Evolutionary conservation across 2,888 invertebrate species (phyloP), one percentile per base, ranked within the genome.

Genomic region (Lamproptera curius): DNA sequence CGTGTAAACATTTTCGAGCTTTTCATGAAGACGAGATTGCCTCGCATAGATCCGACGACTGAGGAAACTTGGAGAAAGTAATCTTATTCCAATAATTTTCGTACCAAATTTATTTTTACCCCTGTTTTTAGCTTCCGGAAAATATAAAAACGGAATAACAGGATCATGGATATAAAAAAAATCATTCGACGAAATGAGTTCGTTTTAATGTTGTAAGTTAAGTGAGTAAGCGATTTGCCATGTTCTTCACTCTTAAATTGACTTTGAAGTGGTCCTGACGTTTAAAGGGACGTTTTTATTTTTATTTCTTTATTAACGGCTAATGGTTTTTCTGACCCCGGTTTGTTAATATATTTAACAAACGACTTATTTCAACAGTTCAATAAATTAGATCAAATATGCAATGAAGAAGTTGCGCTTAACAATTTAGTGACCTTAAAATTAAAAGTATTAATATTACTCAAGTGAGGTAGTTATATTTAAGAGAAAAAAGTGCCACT

Each of bases 181-280:
- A 31, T 2, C 9, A 11, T 31, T 42, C 33, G 33, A 33, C 17
- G 42, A 33, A 42, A 42, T 42, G 16, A 42, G 17, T 33, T 33
- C 33, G 17, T 42, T 14, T 42, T 42, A 42, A 42, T 17, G 33
- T 28, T 28, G 40, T 31, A 41, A 41, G 31, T 42, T 17, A 42
- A 42, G 34, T 34, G 33, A 33, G 17, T 33, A 20, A 38, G 31
- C 45, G 33, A 9, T 16, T 45, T 45, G 16, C 14, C 20, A 45
- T 45, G n/a, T 33, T 44, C n/a, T 38, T 44, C 15, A 44, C 44
- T 38, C 33, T 15, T n/a, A 41, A 41, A 13, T 31, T 40, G 14
- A 16, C 31, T 41, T 31, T 31, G 31, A 31, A 16, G 41, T 20
- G 3, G 4, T 20, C 20, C 4, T 3, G 6, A 5, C 20, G 3